Conservation (phyloP, 2,888 invertebrate species). For the Scotopteryx bipunctaria region DNA sequence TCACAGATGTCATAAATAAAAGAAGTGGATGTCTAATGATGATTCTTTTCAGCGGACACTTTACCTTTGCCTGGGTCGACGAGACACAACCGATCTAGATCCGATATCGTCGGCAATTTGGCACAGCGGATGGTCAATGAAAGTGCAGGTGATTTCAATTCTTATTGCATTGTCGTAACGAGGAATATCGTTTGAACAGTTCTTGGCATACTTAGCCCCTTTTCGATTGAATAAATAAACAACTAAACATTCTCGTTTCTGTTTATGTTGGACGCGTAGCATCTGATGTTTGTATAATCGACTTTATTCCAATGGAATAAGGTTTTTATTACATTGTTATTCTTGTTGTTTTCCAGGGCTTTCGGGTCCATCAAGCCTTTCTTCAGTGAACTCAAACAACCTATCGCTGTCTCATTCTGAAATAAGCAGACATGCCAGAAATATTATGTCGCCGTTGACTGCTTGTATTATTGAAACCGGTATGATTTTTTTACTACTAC, state of each 20-base stretch:
- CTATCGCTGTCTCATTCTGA: constrained; percentile 72
- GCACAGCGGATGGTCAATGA: constrained; percentile 73
- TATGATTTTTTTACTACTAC: constrained; percentile 44
- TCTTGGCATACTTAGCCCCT: too few species aligned
- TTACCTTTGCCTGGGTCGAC: constrained; percentile 60
- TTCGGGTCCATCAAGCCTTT: constrained; percentile 67
- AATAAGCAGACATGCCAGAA: constrained; percentile 69
- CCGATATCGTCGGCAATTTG: constrained; percentile 74
- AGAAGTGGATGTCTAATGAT: too few species aligned
- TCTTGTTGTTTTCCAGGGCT: constrained; percentile 34
- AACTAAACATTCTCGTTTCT: too few species aligned
- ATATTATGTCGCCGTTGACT: constrained; percentile 69
- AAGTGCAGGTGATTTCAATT: constrained; percentile 56
- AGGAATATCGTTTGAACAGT: too few species aligned
- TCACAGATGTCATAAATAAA: too few species aligned
- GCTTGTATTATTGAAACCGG: constrained; percentile 87
- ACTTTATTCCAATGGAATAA: background rate
- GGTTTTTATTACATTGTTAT: background rate
- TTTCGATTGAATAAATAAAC: too few species aligned
- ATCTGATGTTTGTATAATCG: background rate
- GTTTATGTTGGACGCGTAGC: too few species aligned
- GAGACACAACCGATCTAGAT: constrained; percentile 73
- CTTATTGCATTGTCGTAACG: background rate
- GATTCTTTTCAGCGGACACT: constrained; percentile 60
- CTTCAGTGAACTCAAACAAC: constrained; percentile 58